Evolutionary conservation across 2,888 invertebrate species (phyloP), one percentile per base, ranked within the genome.

Genomic region (Nycteola revayana): DNA sequence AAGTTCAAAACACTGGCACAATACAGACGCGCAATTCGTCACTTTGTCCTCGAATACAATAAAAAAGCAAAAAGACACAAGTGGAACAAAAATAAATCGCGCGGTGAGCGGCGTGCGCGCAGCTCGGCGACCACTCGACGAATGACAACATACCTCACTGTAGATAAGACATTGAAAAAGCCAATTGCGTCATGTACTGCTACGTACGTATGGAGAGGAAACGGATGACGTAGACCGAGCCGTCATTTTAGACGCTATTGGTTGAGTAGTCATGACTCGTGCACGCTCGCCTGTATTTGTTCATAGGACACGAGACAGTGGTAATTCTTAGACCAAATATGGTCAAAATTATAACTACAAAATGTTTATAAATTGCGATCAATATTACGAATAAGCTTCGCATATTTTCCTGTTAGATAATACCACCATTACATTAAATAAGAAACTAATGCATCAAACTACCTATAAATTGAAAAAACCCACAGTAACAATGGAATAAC

Each of bases 91-190:
- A 81, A 76, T 76, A 77, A 68, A 72, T 55, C 54, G 55, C 59
- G 49, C 55, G 53, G 62, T 53, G 67, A 66, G 65, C 65, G 60
- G 70, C 74, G 86, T 80, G 82, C 71, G 84, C 86, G 82, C 86
- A 83, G 66, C 80, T 68, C 79, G 65, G 59, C 76, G 78, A 59
- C 64, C 81, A 74, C 84, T 78, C 79, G 75, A 57, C 77, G 85
- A 87, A 78, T 86, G 87, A 86, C 86, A 84, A 82, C 84, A 83
- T 75, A 79, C 80, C 76, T 79, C 80, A 68, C 73, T 70, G 80
- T 78, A 85, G 86, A 86, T 87, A 87, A 87, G 87, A 86, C 87
- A 86, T 87, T 87, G 87, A 87, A 87, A 87, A 86, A 84, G 82
- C 83, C 84, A 85, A 85, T 86, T 87, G 87, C 87, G 87, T 87